phyloP scores from a whole-genome alignment of 2,888 invertebrate genomes.

The Eristalinus aeneus region DNA sequence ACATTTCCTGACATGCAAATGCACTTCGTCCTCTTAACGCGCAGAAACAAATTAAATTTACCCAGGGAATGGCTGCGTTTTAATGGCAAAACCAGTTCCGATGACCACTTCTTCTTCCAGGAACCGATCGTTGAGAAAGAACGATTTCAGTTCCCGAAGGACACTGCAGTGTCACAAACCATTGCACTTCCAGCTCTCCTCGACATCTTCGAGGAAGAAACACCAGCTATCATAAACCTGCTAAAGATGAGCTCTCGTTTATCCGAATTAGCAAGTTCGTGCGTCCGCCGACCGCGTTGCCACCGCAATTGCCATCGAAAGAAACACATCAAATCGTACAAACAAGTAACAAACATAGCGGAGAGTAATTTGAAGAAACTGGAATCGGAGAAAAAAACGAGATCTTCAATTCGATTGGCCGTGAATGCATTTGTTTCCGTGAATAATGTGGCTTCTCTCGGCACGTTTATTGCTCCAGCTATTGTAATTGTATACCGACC shows the following conservation, averaged over 20 bases:
- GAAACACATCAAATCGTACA: background rate
- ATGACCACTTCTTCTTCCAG: background rate
- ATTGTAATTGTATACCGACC: background rate
- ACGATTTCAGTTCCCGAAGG: background rate
- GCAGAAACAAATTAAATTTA: no score
- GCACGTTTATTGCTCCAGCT: background rate
- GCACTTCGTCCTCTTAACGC: background rate
- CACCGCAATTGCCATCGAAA: background rate
- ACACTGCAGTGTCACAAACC: background rate
- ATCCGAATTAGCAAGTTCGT: background rate
- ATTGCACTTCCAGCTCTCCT: background rate
- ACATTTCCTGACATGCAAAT: background rate
- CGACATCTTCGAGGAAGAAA: background rate
- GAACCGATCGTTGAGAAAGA: background rate
- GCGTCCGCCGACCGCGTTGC: no score
- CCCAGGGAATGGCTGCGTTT: background rate
- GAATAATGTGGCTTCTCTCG: background rate
- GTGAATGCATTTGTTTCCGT: background rate
- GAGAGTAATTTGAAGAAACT: background rate
- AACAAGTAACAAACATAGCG: no score
- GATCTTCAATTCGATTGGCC: background rate
- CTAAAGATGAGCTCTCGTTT: background rate
- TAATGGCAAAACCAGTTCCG: background rate
- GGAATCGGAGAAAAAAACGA: background rate
- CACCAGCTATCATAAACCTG: background rate